Conservation (phyloP, 2,113 vertebrate genomes). For the Grammomys dolichurus region DNA sequence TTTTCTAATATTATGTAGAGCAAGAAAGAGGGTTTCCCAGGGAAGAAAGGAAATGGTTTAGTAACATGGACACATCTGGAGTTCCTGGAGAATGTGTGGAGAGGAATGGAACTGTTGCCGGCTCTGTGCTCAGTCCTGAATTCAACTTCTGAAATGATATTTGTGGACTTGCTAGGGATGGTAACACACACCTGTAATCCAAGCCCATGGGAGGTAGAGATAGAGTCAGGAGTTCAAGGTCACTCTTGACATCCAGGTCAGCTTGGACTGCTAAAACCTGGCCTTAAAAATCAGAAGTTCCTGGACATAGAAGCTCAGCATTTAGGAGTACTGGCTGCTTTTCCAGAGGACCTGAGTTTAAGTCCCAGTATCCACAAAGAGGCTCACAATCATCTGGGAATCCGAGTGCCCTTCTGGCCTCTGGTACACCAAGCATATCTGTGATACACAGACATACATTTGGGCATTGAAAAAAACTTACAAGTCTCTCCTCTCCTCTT, state of each 20-base stretch:
- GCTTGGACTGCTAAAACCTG: background rate
- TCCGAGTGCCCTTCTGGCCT: background rate
- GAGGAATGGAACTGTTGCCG: background rate
- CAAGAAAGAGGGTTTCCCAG: conserved; percentile 66
- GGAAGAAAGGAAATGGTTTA: conserved; percentile 28
- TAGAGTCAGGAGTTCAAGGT: background rate
- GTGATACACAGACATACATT: background rate
- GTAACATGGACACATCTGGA: conserved; percentile 17
- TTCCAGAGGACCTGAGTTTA: background rate
- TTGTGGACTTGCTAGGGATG: background rate
- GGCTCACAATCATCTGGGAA: no score
- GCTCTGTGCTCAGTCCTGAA: background rate
- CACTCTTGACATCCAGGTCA: background rate
- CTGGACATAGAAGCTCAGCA: background rate
- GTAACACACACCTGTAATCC: background rate
- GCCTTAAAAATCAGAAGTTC: background rate
- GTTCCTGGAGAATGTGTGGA: background rate
- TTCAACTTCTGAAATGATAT: background rate
- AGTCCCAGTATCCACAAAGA: background rate
- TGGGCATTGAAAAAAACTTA: background rate
- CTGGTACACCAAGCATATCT: background rate
- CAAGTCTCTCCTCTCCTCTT: background rate
- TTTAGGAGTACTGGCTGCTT: background rate
- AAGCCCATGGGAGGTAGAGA: background rate
- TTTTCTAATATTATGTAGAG: conserved; percentile 63